These are phyloP conservation scores for Metacarcinus magister DNA, from an alignment of 2,888 invertebrate genomes.

Conservation along the genomic window DNA sequence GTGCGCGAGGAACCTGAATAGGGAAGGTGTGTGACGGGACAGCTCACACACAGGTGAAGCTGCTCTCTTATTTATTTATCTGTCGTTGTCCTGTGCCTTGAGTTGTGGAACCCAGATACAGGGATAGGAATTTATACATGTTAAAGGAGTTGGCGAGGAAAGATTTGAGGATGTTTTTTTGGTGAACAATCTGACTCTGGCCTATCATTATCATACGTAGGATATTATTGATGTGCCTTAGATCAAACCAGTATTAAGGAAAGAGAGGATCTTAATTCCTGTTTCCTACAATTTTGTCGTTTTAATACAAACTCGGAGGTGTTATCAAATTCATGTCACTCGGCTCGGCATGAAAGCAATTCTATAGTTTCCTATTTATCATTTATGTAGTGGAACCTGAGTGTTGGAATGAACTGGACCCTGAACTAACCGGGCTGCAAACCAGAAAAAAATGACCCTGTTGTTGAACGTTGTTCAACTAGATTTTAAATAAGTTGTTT, in stretches of 20 bases:
- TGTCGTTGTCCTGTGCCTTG: background rate
- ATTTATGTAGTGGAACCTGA: too few relatives aligned
- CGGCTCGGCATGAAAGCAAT: too few relatives aligned
- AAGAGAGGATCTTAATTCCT: background rate
- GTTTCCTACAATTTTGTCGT: background rate
- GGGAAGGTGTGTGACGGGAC: background rate
- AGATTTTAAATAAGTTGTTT: too few relatives aligned
- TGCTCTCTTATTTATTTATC: background rate
- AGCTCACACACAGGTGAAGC: background rate
- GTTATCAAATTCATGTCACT: too few relatives aligned
- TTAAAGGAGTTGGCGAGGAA: background rate
- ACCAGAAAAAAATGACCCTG: too few relatives aligned
- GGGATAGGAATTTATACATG: background rate
- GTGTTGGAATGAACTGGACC: too few relatives aligned
- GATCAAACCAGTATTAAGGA: background rate
- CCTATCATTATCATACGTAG: background rate
- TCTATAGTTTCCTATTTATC: too few relatives aligned
- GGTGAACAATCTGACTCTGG: background rate
- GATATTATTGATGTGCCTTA: background rate
- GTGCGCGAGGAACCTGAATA: background rate
- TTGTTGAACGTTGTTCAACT: too few relatives aligned
- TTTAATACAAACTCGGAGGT: too few relatives aligned
- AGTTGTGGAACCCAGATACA: background rate
- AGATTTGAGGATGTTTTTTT: background rate
- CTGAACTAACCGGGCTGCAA: too few relatives aligned